Evolutionary conservation across 2,888 invertebrate species (phyloP), one percentile per base, ranked within the genome.

Genomic region (Strigamia crassipes): DNA sequence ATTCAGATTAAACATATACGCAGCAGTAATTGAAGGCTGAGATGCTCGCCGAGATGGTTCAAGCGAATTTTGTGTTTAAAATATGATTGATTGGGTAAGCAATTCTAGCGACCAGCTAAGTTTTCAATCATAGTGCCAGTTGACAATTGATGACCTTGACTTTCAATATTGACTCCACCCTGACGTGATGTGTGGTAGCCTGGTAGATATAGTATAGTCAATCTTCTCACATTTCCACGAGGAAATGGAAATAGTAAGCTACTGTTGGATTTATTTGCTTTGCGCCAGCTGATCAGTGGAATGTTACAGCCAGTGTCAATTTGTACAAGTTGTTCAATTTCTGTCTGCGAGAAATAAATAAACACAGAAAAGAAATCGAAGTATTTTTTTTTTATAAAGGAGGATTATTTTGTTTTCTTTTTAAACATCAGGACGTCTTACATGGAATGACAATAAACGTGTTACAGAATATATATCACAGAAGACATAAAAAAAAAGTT

Each of bases 211-310:
- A n/a, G 73, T 73, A n/a, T n/a, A 73, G 73, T 31, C 73, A 73
- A 27, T 31, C 73, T 73, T 31, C 56, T 73, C 31, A 27, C 23
- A 73, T 73, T 31, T 73, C 73, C 31, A 31, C 56, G 8, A 73
- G 73, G 73, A 73, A 73, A 73, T 73, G 73, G 73, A 27, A 73
- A 73, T 31, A 31, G 73, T 73, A 73, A 73, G 31, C 31, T 73
- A 31, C 73, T 8, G 13, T 3, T 12, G 73, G 31, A 66, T 73
- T 73, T 73, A 73, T 73, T 73, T 73, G 15, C 73, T 31, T 31
- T 73, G 31, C 13, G 31, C 21, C 73, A 31, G 73, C 13, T 73
- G 73, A 73, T 27, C 27, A 31, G 73, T 73, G 73, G 73, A 73
- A 31, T 73, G 73, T 73, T 73, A 27, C 73, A 66, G 73, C 31